Evolutionary conservation across 1,140 invertebrate species (phyloP).

Genomic region (Bombus impatiens): DNA sequence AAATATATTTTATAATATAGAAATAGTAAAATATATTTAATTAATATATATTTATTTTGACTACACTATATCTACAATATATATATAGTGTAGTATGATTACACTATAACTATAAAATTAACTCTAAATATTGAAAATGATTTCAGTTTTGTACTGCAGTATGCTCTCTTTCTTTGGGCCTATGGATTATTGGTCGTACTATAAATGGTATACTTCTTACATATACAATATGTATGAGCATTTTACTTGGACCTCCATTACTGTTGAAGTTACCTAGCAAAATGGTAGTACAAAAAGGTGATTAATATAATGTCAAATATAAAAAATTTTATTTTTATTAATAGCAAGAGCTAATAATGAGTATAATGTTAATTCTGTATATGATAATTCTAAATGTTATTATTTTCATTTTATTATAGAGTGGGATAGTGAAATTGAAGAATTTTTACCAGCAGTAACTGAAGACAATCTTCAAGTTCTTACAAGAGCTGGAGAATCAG

Average conservation of each 20-base stretch:
- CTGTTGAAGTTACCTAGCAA: slow-evolving; percentile 71
- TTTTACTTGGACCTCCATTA: slow-evolving; percentile 74
- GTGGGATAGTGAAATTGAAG: slow-evolving; percentile 80
- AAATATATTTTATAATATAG: background rate
- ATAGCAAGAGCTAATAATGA: background rate
- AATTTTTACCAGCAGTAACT: slow-evolving; percentile 79
- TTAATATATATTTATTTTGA: background rate
- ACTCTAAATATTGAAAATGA: background rate
- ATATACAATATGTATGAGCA: slow-evolving; percentile 75
- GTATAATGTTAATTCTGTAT: background rate
- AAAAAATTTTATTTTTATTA: background rate
- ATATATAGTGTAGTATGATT: background rate
- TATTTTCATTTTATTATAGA: slow-evolving; percentile 62
- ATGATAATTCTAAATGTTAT: background rate
- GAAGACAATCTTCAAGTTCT: slow-evolving; percentile 80
- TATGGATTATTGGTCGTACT: slow-evolving; percentile 75
- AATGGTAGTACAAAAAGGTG: slow-evolving; percentile 66
- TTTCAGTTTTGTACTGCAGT: slow-evolving; percentile 74
- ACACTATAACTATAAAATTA: background rate
- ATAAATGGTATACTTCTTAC: slow-evolving; percentile 72
- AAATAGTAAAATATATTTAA: slow-evolving; percentile 10
- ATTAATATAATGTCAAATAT: slow-evolving; percentile 2
- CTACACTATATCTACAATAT: background rate
- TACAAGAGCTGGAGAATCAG: slow-evolving; percentile 77
- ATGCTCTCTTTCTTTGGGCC: slow-evolving; percentile 70